Evolutionary conservation across 2,113 vertebrate species (phyloP).

Genomic region (Anolis carolinensis): DNA sequence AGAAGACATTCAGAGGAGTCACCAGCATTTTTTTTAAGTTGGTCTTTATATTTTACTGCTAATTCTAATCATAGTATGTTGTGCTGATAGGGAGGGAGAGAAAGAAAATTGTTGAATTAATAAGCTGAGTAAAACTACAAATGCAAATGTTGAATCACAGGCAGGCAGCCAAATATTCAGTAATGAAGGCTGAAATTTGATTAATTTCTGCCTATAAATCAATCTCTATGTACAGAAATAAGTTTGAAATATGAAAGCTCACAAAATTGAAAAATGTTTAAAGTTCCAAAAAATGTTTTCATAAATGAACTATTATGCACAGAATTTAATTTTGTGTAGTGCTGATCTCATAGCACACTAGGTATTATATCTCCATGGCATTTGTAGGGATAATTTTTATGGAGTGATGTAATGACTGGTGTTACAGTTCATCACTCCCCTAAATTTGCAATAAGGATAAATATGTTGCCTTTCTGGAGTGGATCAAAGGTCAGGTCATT

Average conservation of each 20-base stretch:
- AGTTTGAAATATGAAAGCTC: background rate
- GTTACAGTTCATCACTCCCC: background rate
- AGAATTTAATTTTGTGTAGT: conserved; percentile 1
- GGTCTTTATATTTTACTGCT: background rate
- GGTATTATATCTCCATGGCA: background rate
- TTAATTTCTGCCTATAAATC: conserved; percentile 15
- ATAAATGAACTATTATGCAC: background rate
- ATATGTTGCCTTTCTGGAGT: background rate
- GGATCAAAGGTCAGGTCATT: background rate
- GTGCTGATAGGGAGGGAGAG: background rate
- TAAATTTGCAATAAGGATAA: background rate
- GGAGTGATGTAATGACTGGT: conserved; percentile 14
- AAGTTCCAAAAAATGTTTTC: conserved; percentile 24
- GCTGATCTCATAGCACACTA: background rate
- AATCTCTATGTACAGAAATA: conserved; percentile 8
- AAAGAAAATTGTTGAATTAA: background rate
- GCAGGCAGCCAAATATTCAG: background rate
- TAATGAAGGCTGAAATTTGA: conserved; percentile 22
- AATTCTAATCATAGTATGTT: background rate
- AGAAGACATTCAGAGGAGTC: background rate
- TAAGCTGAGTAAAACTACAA: conserved; percentile 24
- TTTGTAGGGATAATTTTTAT: background rate
- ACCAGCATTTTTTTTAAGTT: background rate
- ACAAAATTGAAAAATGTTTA: conserved; percentile 27
- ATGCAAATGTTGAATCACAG: conserved; percentile 9